Conservation (phyloP, 2,797 vertebrate genomes). For the Mico argentatus region DNA sequence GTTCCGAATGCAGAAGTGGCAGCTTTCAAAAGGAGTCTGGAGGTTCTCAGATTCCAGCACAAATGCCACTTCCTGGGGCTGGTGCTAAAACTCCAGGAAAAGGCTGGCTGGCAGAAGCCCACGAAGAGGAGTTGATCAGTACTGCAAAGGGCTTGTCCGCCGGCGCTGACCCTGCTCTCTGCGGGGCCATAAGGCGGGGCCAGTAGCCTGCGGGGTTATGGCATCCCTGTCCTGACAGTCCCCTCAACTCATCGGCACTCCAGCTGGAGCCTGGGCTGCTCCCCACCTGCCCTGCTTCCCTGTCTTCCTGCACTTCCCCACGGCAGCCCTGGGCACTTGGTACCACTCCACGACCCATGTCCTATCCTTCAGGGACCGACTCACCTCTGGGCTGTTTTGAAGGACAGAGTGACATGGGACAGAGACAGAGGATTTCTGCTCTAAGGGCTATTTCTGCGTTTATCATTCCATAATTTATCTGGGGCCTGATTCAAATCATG, state of each 20-base stretch:
- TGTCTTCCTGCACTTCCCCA: background rate
- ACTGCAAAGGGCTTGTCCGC: background rate
- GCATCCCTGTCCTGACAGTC: background rate
- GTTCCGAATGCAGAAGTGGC: rapidly evolving
- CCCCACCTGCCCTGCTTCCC: background rate
- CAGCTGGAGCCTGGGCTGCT: rapidly evolving
- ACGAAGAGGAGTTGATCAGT: rapidly evolving
- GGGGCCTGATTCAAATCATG: rapidly evolving
- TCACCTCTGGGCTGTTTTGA: background rate
- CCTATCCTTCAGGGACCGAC: background rate
- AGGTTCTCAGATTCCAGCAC: background rate
- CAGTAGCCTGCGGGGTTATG: rapidly evolving
- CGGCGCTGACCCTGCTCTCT: background rate
- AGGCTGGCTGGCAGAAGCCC: background rate
- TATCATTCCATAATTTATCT: background rate
- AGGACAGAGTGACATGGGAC: background rate
- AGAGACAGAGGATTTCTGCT: background rate
- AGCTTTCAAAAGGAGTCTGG: background rate
- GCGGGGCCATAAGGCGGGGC: background rate
- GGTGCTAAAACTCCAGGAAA: background rate
- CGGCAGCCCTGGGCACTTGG: background rate
- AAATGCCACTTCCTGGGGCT: background rate
- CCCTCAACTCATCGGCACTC: background rate
- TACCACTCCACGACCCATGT: too few relatives aligned
- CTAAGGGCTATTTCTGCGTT: background rate